Base-by-base conservation (phyloP, 2,888 invertebrate genomes). In the Lomographa bimaculata region DNA sequence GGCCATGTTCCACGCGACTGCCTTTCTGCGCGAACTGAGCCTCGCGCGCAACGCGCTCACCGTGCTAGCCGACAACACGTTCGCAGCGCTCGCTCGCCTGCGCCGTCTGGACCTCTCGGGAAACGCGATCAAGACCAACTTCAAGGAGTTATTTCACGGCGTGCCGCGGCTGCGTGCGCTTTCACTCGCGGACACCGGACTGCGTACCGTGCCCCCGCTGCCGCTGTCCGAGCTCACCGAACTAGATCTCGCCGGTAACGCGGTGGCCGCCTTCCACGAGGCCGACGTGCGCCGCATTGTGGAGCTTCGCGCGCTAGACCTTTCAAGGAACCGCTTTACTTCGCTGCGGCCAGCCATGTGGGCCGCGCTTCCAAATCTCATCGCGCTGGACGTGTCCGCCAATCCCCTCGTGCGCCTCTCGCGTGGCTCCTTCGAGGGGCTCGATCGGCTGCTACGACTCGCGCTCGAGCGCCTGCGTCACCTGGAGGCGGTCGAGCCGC, bases 61-160 rank as follows among this genome's bases (percentile, higher is more conserved):
- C 0, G 94, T 95, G 39, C 80, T 96, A 23, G 94, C 95, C 0
- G 96, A 96, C 67, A 95, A 95, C 66, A 94, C 95, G 1, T 95
- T 96, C 62, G 92, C 93, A 1, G 93, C 94, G 37, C 82, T 96
- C 8, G 91, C 92, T 18, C 92, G 93, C 50, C 86, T 96, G 29
- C 91, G 94, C 46, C 91, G 91, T 38, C 82, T 96, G 34, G 94
- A 96, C 66, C 83, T 96, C 6, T 94, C 95, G 18, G 90, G 91
- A 32, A 96, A 96, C 74, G 89, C 92, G 1, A 82, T 96, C 11
- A 92, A 95, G 46, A 93, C 95, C 6, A 95, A 95, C 71, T 92
- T 94, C 58, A 94, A 94, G 57, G 95, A 96, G 75, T 90, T 96
- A 2, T 94, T 96, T 54, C 93, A 94, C 56, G 94, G 94, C 64